Percentiles rank a stretch among this genome's conserved stretches.
These are phyloP conservation scores for Gracilinanus agilis DNA, from an alignment of 2,113 vertebrate species.

Conservation along the genomic window DNA sequence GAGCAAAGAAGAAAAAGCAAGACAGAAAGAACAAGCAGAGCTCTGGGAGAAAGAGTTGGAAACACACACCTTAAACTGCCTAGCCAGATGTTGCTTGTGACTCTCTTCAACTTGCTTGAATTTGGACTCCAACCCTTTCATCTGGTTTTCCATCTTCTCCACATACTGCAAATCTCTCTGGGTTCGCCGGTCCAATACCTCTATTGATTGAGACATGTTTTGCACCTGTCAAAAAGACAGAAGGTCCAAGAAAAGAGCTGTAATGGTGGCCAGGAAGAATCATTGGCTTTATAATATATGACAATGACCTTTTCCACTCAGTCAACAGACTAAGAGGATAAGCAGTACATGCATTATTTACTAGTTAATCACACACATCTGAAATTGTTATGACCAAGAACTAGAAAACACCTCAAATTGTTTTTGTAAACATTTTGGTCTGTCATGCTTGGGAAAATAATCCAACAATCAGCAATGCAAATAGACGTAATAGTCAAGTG, in stretches of 20 bases:
- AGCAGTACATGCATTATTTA: constrained; percentile 58
- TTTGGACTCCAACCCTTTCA: constrained; percentile 97
- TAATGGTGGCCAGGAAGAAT: neutral
- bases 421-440: neutral
- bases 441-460: neutral
- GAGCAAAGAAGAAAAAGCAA: neutral
- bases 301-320: neutral
- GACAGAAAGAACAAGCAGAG: neutral
- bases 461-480: neutral
- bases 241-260: constrained; percentile 29
- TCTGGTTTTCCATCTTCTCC: constrained; percentile 99
- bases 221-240: constrained; percentile 90
- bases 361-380: constrained; percentile 54
- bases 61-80: constrained; percentile 96
- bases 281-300: fast-evolving
- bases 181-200: constrained; percentile 97
- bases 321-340: neutral
- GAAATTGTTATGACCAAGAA: fast-evolving
- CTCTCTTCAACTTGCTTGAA: constrained; percentile 98
- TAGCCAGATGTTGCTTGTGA: constrained; percentile 98
- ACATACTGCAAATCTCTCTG: constrained; percentile 98
- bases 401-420: neutral
- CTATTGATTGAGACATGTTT: constrained; percentile 99
- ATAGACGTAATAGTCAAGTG: neutral
- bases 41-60: too few relatives aligned